Evolutionary conservation across 2,797 vertebrate genomes (phyloP).

Genomic region (Varecia variegata): DNA sequence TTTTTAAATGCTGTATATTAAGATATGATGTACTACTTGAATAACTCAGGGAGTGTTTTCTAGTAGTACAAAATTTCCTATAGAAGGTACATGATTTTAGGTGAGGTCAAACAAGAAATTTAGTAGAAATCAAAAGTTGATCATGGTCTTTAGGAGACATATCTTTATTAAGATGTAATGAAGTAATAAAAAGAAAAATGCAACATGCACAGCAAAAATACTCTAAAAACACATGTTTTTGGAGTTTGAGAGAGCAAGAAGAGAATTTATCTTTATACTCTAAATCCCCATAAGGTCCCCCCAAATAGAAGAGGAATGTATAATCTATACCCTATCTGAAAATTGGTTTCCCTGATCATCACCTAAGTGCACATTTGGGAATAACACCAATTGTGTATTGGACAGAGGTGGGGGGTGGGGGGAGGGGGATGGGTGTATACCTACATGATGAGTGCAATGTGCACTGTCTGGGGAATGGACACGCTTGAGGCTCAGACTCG

Average conservation of each 20-base stretch:
- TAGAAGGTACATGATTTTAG: slow-evolving; percentile 41
- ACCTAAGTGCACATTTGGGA: too few species aligned
- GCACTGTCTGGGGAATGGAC: too few species aligned
- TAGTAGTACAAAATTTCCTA: slow-evolving; percentile 30
- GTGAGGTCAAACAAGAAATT: slow-evolving; percentile 23
- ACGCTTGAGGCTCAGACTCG: too few species aligned
- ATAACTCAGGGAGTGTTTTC: background rate
- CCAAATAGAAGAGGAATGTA: slow-evolving; percentile 9
- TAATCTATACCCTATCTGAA: background rate
- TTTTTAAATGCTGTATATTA: background rate
- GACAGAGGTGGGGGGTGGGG: too few species aligned
- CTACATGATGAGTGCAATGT: too few species aligned
- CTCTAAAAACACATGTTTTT: slow-evolving; percentile 38
- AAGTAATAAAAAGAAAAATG: slow-evolving; percentile 25
- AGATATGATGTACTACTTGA: background rate
- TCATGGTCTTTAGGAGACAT: background rate
- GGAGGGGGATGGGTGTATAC: too few species aligned
- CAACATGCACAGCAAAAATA: slow-evolving; percentile 1
- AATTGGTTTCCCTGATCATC: too few species aligned
- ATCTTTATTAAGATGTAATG: background rate
- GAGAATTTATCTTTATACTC: background rate
- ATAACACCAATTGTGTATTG: too few species aligned
- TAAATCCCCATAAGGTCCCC: background rate
- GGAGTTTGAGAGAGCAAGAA: background rate
- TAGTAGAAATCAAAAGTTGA: slow-evolving; percentile 55